A percentile compares a stretch with the other conserved stretches of the same genome.
These are phyloP conservation scores for Drosophila truncata DNA, from an alignment of 1,140 invertebrate species.

Conservation along the genomic window DNA sequence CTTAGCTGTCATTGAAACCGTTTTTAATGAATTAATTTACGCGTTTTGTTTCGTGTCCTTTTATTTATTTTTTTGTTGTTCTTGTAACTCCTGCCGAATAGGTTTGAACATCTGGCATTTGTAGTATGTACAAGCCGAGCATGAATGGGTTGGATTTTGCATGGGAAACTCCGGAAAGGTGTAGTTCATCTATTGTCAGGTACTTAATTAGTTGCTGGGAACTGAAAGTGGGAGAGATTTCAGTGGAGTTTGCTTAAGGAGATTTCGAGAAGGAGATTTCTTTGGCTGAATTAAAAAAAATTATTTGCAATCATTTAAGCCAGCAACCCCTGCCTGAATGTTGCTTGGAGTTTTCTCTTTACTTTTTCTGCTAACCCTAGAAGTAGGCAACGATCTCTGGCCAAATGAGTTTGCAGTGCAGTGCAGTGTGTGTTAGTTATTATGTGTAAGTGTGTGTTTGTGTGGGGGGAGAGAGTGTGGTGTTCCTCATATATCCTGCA, in stretches of 20 bases:
- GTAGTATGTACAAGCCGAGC: constrained; percentile 68
- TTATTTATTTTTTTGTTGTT: too few species aligned
- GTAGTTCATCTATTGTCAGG: constrained; percentile 80
- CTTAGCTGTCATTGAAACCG: constrained; percentile 70
- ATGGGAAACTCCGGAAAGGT: constrained; percentile 29
- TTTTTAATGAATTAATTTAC: constrained; percentile 55
- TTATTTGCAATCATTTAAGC: constrained; percentile 1
- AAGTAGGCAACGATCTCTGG: constrained; percentile 42
- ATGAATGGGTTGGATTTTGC: constrained; percentile 3
- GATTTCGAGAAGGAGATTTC: neutral
- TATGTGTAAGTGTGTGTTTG: constrained; percentile 16
- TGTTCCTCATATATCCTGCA: constrained; percentile 21
- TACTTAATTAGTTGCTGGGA: constrained; percentile 76
- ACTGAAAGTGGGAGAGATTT: constrained; percentile 20
- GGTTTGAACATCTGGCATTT: constrained; percentile 19
- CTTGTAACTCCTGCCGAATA: constrained; percentile 23
- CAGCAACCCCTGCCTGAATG: constrained; percentile 1
- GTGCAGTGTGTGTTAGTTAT: constrained; percentile 6
- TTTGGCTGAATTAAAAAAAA: neutral
- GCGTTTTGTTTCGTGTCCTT: constrained; percentile 11
- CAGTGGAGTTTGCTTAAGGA: constrained; percentile 3
- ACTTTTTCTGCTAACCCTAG: constrained; percentile 9
- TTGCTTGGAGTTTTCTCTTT: constrained; percentile 1
- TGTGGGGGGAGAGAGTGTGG: constrained; percentile 15
- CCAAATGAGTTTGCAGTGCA: constrained; percentile 56